phyloP scores from a whole-genome alignment of 2,113 vertebrate species.

The Spheniscus mendiculus region DNA sequence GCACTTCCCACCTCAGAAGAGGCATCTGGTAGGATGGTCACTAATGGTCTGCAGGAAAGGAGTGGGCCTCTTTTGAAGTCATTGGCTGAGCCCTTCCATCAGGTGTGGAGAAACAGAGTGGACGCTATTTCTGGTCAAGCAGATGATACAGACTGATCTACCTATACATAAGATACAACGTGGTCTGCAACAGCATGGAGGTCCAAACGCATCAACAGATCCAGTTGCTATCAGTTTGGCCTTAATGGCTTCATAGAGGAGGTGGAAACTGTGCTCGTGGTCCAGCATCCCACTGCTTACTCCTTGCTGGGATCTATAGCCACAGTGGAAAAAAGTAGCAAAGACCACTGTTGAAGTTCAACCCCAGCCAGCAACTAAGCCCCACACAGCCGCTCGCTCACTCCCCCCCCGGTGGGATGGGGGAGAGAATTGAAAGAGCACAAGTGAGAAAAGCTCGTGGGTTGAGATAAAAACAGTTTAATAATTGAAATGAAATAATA shows the following conservation, averaged over 20 bases:
- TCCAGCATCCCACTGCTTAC: background rate
- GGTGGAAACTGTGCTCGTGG: background rate
- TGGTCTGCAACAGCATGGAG: background rate
- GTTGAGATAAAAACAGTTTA: too few relatives aligned
- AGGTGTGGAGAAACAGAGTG: background rate
- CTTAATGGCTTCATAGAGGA: background rate
- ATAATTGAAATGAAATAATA: too few relatives aligned
- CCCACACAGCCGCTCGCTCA: too few relatives aligned
- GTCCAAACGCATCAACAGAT: background rate
- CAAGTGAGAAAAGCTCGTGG: too few relatives aligned
- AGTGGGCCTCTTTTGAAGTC: background rate
- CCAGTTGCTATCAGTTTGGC: background rate
- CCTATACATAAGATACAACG: background rate
- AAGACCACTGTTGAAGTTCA: background rate
- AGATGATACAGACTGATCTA: background rate
- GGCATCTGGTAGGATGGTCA: background rate
- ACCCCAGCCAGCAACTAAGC: too few relatives aligned
- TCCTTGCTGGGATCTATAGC: background rate
- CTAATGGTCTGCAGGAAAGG: rapidly evolving
- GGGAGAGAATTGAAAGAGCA: too few relatives aligned
- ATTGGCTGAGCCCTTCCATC: background rate
- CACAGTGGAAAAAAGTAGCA: background rate
- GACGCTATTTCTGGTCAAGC: background rate
- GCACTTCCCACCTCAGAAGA: background rate
- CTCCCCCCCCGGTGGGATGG: too few relatives aligned